Evolutionary conservation across 1,140 invertebrate genomes (phyloP), one percentile per base, ranked within the genome.

Genomic region (Drosophila asahinai): DNA sequence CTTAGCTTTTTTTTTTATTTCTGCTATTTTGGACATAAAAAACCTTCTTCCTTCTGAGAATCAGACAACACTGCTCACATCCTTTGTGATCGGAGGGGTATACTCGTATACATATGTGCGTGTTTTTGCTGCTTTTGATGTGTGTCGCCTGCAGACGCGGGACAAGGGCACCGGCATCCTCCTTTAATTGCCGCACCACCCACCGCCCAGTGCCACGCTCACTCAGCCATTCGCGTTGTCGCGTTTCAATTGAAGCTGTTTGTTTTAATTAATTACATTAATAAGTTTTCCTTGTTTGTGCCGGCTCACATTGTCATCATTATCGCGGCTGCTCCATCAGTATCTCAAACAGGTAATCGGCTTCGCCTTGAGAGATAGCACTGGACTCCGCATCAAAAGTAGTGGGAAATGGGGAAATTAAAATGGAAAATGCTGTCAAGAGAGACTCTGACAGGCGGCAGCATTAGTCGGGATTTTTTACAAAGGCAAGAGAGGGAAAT

Each of bases 191-290:
- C 70, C 64, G 47, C 11, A 33, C 80, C 52, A 48, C 84, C 75
- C 74, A 74, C 40, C 77, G 62, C 47, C 45, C 64, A 47, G 9
- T 7, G 54, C 36, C 51, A 58, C 42, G 54, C 33, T 42, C 77
- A 45, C 38, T 36, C 38, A 36, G 27, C 9, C 43, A 22, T 25
- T 22, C 51, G 22, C 19, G 40, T 40, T 54, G 73, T 59, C 73
- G 71, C 72, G 61, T 57, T 90, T 86, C 81, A 90, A 91, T 90
- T 90, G 78, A 90, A 82, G 62, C 78, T 77, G 82, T 72, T 90
- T 90, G 76, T 82, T 86, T 91, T 86, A 82, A 86, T 90, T 86
- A 90, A 86, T 90, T 80, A 75, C 72, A 90, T 90, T 90, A 84
- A 89, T 83, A 89, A 75, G 72, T 64, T 83, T 86, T 90, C 66